Evolutionary conservation across 2,888 invertebrate species (phyloP), one percentile per base, ranked within the genome.

Genomic region (Drosophila merina): DNA sequence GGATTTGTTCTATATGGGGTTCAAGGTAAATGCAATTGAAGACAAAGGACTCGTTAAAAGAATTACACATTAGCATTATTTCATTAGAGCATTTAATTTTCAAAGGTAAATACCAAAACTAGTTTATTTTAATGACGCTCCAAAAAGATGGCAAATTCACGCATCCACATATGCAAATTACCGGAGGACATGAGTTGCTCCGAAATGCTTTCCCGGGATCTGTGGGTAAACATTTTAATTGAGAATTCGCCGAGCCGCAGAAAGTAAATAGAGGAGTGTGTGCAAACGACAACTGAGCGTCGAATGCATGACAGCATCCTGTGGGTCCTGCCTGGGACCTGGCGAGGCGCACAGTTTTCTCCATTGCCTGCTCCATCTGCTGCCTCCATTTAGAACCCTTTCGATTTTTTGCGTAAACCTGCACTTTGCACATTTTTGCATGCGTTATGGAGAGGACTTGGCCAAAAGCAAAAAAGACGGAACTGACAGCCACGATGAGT

Each of bases 171-270:
- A 69, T 70, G 59, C 59, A 70, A 69, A 69, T 69, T 69, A 68
- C 38, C 45, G 54, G 67, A 14, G 62, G 62, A 63, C 62, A 36
- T 44, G 62, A 63, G 62, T 60, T 28, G 42, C 45, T 45, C 36
- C 57, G 9, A 56, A 56, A 31, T 33, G 52, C 47, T 60, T 52
- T n/a, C 40, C 31, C 12, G 8, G 36, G 40, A 36, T 52, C 71
- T 70, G 55, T 66, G 72, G 63, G 76, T 71, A 81, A 87, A 77
- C 73, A 85, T 85, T 87, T 85, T 85, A 85, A 85, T 87, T 87
- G 83, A 79, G 83, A 86, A 86, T 77, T 76, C 71, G 64, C 45
- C 64, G 51, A 33, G 64, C 64, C 64, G 64, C 63, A 64, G 50
- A 86, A 75, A 64, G 66, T 51, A 64, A 64, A 64, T 77, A 73